phyloP scores from a whole-genome alignment of 2,797 vertebrate species.

The Takifugu rubripes region DNA sequence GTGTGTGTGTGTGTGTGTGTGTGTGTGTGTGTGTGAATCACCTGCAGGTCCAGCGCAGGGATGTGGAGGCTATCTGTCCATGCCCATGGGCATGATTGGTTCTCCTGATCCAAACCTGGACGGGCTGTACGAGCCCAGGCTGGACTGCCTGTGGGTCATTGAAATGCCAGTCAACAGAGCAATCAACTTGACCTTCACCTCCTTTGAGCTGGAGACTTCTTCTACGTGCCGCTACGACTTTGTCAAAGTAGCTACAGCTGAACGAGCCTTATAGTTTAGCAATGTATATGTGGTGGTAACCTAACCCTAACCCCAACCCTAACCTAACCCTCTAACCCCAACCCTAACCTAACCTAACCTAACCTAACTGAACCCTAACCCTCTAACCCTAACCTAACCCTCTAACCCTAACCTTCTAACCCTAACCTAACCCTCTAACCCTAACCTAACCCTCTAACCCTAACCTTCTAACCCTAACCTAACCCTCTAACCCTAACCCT shows the following conservation, averaged over 20 bases:
- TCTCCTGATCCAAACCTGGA: slow-evolving; percentile 83
- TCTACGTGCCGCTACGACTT: slow-evolving; percentile 80
- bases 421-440: no score
- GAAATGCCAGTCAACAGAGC: slow-evolving; percentile 75
- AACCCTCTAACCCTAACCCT: no score
- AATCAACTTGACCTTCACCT: slow-evolving; percentile 83
- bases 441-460: no score
- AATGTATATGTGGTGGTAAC: no score
- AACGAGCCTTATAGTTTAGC: neutral
- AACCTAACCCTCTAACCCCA: no score
- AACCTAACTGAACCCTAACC: no score
- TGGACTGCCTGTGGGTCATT: slow-evolving; percentile 88
- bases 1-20: neutral
- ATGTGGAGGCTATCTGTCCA: slow-evolving; percentile 85
- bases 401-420: no score
- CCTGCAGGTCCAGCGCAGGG: slow-evolving; percentile 82
- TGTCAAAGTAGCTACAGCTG: slow-evolving; percentile 76
- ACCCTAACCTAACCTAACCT: no score
- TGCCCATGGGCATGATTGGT: slow-evolving; percentile 67
- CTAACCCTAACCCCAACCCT: no score
- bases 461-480: no score
- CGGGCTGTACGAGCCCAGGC: slow-evolving; percentile 77
- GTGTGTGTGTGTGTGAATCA: neutral
- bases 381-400: no score
- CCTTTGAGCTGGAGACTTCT: slow-evolving; percentile 78